Percentiles rank a stretch among this genome's conserved stretches.
These are phyloP conservation scores for Catharus bicknelli DNA, from an alignment of 2,113 vertebrate species.

Conservation along the genomic window DNA sequence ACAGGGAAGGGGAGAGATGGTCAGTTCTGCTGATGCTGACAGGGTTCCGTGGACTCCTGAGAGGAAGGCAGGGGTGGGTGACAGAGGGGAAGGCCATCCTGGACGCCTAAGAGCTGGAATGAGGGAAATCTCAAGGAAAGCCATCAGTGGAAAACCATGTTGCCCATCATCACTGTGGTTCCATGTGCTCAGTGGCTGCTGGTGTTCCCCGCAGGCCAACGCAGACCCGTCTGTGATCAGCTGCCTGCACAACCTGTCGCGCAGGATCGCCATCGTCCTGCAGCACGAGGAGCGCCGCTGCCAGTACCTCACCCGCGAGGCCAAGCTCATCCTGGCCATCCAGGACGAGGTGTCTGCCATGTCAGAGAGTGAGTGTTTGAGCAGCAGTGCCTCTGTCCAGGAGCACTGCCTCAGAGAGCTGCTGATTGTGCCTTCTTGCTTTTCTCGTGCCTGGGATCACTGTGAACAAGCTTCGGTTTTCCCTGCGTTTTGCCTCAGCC, in stretches of 20 bases:
- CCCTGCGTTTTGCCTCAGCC: background rate
- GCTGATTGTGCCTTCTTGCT: background rate
- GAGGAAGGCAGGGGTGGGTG: background rate
- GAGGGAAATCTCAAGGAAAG: background rate
- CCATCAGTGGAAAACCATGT: background rate
- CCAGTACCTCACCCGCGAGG: constrained; percentile 94
- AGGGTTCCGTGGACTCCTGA: background rate
- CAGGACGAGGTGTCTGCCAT: constrained; percentile 93
- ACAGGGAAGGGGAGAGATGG: background rate
- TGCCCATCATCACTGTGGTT: background rate
- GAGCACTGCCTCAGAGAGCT: background rate
- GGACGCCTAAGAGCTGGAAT: background rate
- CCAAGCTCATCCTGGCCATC: constrained; percentile 93
- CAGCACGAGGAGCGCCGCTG: constrained; percentile 97
- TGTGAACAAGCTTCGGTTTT: background rate
- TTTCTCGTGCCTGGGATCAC: background rate
- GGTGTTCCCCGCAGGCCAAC: constrained; percentile 78
- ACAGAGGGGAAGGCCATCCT: background rate
- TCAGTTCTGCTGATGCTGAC: background rate
- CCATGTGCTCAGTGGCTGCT: background rate
- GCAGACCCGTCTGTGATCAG: constrained; percentile 91
- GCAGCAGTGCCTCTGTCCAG: background rate
- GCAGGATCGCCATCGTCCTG: constrained; percentile 91
- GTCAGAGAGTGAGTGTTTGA: constrained; percentile 84
- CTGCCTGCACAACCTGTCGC: constrained; percentile 93